Conservation (phyloP, 2,888 invertebrate genomes). For the Apamea epomidion region DNA sequence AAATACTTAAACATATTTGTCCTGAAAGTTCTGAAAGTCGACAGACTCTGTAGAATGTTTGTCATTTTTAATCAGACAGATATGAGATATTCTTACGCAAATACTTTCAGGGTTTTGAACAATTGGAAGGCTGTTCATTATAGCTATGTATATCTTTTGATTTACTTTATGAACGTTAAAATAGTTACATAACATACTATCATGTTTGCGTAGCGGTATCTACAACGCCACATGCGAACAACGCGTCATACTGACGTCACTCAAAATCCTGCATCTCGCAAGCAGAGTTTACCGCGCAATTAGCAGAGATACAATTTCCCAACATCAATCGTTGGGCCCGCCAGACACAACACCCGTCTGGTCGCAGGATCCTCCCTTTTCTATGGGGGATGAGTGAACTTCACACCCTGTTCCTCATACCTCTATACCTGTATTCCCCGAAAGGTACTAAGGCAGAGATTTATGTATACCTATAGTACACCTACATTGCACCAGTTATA, state of each 20-base stretch:
- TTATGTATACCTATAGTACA: not conserved
- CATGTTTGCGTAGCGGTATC: too few relatives aligned
- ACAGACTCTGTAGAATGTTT: constrained; percentile 38
- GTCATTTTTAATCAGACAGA: constrained; percentile 44
- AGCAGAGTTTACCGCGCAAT: too few relatives aligned
- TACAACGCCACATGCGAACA: too few relatives aligned
- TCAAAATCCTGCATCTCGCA: too few relatives aligned
- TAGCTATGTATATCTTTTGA: not conserved
- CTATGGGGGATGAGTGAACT: too few relatives aligned
- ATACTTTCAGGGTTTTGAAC: not conserved
- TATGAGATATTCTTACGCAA: constrained; percentile 31
- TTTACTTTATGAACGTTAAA: not conserved
- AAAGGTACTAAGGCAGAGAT: not conserved
- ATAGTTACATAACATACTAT: not conserved
- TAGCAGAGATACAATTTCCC: too few relatives aligned
- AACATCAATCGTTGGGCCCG: too few relatives aligned
- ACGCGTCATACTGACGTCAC: too few relatives aligned
- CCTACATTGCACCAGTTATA: not conserved
- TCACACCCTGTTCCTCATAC: too few relatives aligned
- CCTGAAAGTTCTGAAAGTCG: constrained; percentile 43
- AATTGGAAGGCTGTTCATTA: constrained; percentile 1
- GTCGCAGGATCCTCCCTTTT: too few relatives aligned
- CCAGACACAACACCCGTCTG: too few relatives aligned
- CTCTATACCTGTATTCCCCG: not conserved
- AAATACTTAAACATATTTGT: constrained; percentile 52